phyloP scores from a whole-genome alignment of 2,113 vertebrate genomes.

The Thalassoma bifasciatum region DNA sequence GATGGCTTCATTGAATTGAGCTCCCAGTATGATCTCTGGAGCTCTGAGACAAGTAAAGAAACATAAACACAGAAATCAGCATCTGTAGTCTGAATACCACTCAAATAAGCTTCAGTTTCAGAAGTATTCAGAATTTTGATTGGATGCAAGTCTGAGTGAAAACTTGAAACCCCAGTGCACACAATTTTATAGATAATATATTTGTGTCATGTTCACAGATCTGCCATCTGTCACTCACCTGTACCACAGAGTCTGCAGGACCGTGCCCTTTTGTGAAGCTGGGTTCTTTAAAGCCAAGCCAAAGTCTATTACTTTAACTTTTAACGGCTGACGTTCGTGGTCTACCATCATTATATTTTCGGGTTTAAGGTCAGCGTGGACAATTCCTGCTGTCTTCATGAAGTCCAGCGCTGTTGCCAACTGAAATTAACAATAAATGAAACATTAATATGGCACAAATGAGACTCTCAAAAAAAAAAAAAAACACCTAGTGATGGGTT shows the following conservation, averaged over 20 bases:
- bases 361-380: constrained; percentile 24
- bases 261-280: accelerated
- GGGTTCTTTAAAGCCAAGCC: not conserved
- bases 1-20: not conserved
- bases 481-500: too few relatives aligned
- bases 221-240: constrained; percentile 14
- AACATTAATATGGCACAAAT: too few relatives aligned
- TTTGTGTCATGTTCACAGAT: not conserved
- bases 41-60: not conserved
- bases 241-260: not conserved
- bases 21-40: constrained; percentile 12
- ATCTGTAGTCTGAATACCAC: too few relatives aligned
- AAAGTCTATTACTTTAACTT: constrained; percentile 18
- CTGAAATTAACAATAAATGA: constrained; percentile 12
- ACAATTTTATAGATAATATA: too few relatives aligned
- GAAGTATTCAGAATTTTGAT: too few relatives aligned
- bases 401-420: constrained; percentile 11
- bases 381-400: not conserved
- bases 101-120: too few relatives aligned
- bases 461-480: too few relatives aligned
- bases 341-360: constrained; percentile 35
- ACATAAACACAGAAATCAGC: too few relatives aligned
- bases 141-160: too few relatives aligned
- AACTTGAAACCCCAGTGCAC: too few relatives aligned
- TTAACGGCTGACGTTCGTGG: not conserved